Evolutionary conservation across 2,797 vertebrate species (phyloP), one percentile per base, ranked within the genome.

Genomic region (Iguana delicatissima): DNA sequence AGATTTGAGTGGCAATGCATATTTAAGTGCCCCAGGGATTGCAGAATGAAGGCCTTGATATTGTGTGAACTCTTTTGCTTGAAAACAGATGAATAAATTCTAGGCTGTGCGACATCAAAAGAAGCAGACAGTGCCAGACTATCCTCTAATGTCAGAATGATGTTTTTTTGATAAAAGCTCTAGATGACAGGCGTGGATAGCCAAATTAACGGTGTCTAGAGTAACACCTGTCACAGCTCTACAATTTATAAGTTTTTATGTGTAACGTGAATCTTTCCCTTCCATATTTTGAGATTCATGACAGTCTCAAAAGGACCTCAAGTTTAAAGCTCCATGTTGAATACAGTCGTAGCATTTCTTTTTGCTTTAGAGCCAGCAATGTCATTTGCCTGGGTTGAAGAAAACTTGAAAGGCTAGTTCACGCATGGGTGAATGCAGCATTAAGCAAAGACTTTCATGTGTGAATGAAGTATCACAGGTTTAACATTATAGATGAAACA

Each of bases 61-160:
- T 92, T 80, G 73, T 32, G 91, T 93, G 80, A 92, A 50, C 38
- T 64, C 86, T 90, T 85, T 91, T 88, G 86, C 92, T 89, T 90
- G 18, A 90, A 91, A 95, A 69, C 2, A 62, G 73, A 72, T 80
- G 83, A 89, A 87, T 81, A 79, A 62, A n/a, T 32, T 13, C 0
- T 90, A 12, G 42, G 35, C 50, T 77, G 76, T 64, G n/a, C 89
- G 88, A 80, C 82, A 52, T 93, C 86, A 73, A 93, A 95, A 93
- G 92, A 93, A 93, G 91, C 89, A 80, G 73, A 83, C 91, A 77
- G 46, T 67, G 86, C 85, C 93, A 91, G 84, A 32, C 73, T 87
- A 35, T 89, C 62, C 42, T 84, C 59, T 83, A 20, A 87, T 72
- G 81, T 82, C 81, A 81, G 81, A 92, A 35, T 64, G 89, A 72